These are phyloP conservation scores for Luscinia megarhynchos DNA, from an alignment of 2,797 vertebrate species.

Conservation along the genomic window DNA sequence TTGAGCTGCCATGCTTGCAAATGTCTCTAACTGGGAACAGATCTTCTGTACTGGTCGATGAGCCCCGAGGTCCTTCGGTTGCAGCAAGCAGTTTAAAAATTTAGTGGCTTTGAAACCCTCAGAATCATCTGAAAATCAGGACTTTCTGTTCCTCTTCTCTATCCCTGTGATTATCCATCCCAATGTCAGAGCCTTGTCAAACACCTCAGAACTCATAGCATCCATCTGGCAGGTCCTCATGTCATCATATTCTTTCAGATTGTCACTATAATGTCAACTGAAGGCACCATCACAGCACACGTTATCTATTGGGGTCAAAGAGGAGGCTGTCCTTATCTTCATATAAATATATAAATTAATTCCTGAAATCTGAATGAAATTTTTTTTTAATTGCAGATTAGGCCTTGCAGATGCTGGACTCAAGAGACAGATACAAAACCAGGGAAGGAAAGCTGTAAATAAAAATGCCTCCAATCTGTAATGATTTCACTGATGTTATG, in stretches of 20 bases:
- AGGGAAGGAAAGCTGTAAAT: not conserved
- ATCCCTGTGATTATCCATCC: not conserved
- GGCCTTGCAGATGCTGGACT: not conserved
- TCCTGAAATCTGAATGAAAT: not conserved
- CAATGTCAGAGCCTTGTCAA: not conserved
- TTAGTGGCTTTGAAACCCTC: not conserved
- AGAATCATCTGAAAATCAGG: not conserved
- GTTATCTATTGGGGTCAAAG: not conserved
- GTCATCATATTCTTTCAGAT: not conserved
- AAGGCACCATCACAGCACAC: not conserved
- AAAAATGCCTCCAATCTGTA: not conserved
- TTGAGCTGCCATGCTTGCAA: constrained; percentile 28
- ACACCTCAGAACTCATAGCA: not conserved
- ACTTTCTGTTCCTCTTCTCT: not conserved
- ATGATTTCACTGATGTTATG: not conserved
- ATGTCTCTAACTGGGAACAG: constrained; percentile 17
- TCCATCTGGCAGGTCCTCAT: not conserved
- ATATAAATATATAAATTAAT: not conserved
- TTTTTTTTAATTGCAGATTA: not conserved
- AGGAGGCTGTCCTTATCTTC: not conserved
- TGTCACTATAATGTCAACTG: not conserved
- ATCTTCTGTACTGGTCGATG: not conserved
- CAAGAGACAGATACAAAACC: not conserved
- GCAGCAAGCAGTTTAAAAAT: not conserved
- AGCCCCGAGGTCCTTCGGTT: not conserved